These are phyloP conservation scores for Leptopilina drosophilae DNA, from an alignment of 2,888 invertebrate species.

Conservation along the genomic window DNA sequence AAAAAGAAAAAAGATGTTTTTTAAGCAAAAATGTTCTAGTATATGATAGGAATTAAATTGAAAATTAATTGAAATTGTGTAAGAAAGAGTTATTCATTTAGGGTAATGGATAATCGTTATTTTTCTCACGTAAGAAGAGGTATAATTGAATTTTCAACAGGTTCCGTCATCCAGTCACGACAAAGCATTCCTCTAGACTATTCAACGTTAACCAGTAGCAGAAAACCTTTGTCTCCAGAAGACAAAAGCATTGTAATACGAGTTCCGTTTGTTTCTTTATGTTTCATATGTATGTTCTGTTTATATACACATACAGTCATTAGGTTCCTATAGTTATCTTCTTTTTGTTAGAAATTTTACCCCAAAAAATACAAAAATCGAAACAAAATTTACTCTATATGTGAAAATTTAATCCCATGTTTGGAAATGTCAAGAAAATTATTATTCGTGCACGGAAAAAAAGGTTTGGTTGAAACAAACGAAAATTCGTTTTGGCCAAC, in stretches of 20 bases:
- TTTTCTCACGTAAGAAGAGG: slow-evolving; percentile 27
- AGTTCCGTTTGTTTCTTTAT: slow-evolving; percentile 30
- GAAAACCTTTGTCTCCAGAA: slow-evolving; percentile 36
- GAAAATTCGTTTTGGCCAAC: no score
- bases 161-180: slow-evolving; percentile 35
- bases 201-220: slow-evolving; percentile 37
- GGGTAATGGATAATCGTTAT: not conserved
- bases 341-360: not conserved
- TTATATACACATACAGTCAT: not conserved
- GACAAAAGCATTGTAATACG: slow-evolving; percentile 34
- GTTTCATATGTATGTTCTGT: not conserved
- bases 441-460: no score
- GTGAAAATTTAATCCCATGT: no score
- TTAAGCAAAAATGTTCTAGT: no score
- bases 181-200: slow-evolving; percentile 31
- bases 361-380: not conserved
- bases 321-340: not conserved
- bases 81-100: slow-evolving; percentile 8
- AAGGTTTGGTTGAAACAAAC: no score
- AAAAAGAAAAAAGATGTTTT: no score
- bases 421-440: no score
- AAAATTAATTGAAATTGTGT: not conserved
- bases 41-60: no score
- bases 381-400: no score
- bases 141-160: slow-evolving; percentile 32